Conservation (phyloP, 2,797 vertebrate species). For the Pampus argenteus region DNA sequence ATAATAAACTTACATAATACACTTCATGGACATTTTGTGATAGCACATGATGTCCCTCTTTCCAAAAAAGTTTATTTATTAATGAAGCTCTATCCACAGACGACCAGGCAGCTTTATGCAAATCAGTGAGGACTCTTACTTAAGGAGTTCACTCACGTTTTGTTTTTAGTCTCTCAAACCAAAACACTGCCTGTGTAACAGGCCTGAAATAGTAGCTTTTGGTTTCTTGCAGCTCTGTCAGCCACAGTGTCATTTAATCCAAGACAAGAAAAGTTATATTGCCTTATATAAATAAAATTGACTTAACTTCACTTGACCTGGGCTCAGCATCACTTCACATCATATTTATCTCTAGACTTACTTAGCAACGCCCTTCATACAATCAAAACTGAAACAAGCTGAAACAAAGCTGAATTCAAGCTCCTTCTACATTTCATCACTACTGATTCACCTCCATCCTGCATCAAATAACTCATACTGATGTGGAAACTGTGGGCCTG, state of each 20-base stretch:
- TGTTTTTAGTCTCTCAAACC: slow-evolving; percentile 37
- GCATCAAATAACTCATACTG: slow-evolving; percentile 25
- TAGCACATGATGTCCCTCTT: neutral
- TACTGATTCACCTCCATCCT: neutral
- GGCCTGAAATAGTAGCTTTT: slow-evolving; percentile 10
- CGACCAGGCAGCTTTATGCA: slow-evolving; percentile 21
- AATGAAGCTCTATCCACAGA: neutral
- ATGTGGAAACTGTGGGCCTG: slow-evolving; percentile 27
- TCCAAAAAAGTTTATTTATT: neutral
- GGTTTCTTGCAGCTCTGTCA: slow-evolving; percentile 4
- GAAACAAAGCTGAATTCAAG: slow-evolving; percentile 16
- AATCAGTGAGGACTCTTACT: slow-evolving; percentile 40
- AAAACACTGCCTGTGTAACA: slow-evolving; percentile 30
- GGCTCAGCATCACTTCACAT: neutral
- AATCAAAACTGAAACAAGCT: no score
- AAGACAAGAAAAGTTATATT: neutral
- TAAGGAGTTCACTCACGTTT: slow-evolving; percentile 51
- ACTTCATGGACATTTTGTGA: slow-evolving; percentile 3
- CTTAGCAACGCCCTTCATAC: no score
- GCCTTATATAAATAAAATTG: no score
- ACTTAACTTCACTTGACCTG: no score
- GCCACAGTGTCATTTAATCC: slow-evolving; percentile 10
- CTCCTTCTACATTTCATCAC: neutral
- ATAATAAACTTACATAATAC: neutral
- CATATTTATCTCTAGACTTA: neutral